A percentile compares a stretch with the other conserved stretches of the same genome.
These are phyloP conservation scores for Altica lythri DNA, from an alignment of 2,888 invertebrate genomes.

Conservation along the genomic window DNA sequence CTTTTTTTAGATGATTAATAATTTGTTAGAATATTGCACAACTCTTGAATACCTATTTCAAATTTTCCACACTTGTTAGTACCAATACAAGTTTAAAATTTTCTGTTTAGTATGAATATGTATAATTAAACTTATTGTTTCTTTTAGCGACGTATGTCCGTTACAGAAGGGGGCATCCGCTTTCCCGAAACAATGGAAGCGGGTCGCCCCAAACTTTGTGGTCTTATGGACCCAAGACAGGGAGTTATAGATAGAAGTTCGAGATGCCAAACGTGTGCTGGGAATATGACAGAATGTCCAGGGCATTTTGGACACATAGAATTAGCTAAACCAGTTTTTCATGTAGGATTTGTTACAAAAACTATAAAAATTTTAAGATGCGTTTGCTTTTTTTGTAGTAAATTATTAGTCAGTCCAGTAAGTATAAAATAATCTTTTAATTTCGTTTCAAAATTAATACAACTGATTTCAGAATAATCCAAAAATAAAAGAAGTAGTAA, in stretches of 20 bases:
- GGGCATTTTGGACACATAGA: conserved; percentile 99
- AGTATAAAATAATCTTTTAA: conserved; percentile 58
- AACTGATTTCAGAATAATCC: conserved; percentile 71
- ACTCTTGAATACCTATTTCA: too few species aligned
- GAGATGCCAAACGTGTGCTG: conserved; percentile 94
- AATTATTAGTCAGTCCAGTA: conserved; percentile 91
- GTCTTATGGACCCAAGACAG: conserved; percentile 99
- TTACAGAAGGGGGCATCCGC: conserved; percentile 94
- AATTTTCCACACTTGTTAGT: too few species aligned
- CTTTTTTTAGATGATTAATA: too few species aligned
- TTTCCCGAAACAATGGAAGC: conserved; percentile 99
- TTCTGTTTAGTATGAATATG: too few species aligned
- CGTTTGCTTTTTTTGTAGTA: conserved; percentile 99
- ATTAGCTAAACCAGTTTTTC: conserved; percentile 97
- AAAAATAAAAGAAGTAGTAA: conserved; percentile 91
- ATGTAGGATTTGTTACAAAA: conserved; percentile 97
- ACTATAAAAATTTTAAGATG: conserved; percentile 97
- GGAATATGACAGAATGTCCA: conserved; percentile 98
- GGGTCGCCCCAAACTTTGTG: conserved; percentile 95
- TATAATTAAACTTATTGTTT: too few species aligned
- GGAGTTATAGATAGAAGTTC: conserved; percentile 95
- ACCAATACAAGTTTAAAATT: too few species aligned
- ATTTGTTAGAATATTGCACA: too few species aligned
- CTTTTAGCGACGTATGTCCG: conserved; percentile 93
- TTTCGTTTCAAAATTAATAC: too few species aligned